Base-by-base conservation (phyloP, 2,888 invertebrate species). In the Apotomis betuletana region DNA sequence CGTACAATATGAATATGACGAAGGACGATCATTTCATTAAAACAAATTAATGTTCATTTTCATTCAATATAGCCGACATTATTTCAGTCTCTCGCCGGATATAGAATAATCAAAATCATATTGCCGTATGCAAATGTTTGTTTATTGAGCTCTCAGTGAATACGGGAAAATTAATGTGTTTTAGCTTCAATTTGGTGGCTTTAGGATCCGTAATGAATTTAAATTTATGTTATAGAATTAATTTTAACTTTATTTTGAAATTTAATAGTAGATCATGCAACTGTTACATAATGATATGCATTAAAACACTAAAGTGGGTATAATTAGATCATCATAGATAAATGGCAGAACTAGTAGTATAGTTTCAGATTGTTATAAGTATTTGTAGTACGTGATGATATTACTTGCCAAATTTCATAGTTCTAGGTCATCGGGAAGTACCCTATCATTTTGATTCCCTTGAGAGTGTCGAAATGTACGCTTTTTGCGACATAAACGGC, bases 111-210 rank as follows among this genome's bases (percentile, higher is more conserved):
- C 65, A 65, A 46, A 65, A 65, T 65, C 65, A 65, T 55, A 65
- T 65, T 65, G 15, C 55, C 44, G 46, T 57, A 65, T 64, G 65
- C 65, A 65, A 65, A 65, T 65, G 65, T 65, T 65, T 65, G 65
- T 65, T 65, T 65, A 65, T 65, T 65, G 65, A 65, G 46, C 65
- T 46, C 46, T 55, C 65, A 57, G 46, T 65, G 65, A 65, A 55
- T 65, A 55, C 27, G 55, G 65, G 27, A 54, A 65, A 65, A 65
- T 65, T 65, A 65, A 65, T 65, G 65, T 65, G 65, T 65, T 65
- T 55, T 65, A 57, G 65, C 65, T 46, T 65, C 65, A 65, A 57
- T 65, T 65, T 55, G 52, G 54, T 46, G 27, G 57, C 55, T 57
- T n/a, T 36, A 55, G 64, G 27, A 55, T n/a, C 55, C 44, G 57